These are phyloP conservation scores for Plutella xylostella DNA, from an alignment of 2,888 invertebrate species.

Conservation along the genomic window DNA sequence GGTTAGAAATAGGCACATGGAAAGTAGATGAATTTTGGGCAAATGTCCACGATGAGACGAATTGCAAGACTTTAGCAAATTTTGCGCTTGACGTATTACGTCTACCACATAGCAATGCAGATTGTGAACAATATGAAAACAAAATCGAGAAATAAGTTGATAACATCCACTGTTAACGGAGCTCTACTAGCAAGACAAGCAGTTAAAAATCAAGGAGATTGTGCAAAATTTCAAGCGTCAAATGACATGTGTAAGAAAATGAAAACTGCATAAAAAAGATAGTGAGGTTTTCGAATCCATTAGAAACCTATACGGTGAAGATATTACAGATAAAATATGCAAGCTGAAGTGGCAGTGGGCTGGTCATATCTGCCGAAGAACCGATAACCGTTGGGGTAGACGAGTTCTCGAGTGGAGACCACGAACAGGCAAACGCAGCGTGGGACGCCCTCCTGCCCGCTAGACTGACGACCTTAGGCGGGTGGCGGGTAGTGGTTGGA, in stretches of 20 bases:
- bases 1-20: too few species aligned
- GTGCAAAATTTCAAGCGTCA: background rate
- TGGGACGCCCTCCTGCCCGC: too few species aligned
- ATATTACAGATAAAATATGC: background rate
- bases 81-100: background rate
- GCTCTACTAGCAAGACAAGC: background rate
- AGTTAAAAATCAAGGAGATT: background rate
- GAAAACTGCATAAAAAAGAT: background rate
- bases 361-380: too few species aligned
- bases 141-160: slow-evolving; percentile 1
- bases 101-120: background rate
- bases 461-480: too few species aligned
- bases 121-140: slow-evolving; percentile 2
- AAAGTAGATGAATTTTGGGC: too few species aligned
- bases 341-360: too few species aligned
- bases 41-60: too few species aligned
- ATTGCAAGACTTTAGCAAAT: too few species aligned
- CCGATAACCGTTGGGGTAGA: too few species aligned
- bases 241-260: background rate
- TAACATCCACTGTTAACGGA: slow-evolving; percentile 1
- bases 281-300: background rate
- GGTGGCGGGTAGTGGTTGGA: too few species aligned
- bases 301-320: slow-evolving; percentile 1
- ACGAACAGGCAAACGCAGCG: too few species aligned
- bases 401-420: too few species aligned